Conservation (phyloP, 2,797 vertebrate species). For the Sphenodon punctatus region DNA sequence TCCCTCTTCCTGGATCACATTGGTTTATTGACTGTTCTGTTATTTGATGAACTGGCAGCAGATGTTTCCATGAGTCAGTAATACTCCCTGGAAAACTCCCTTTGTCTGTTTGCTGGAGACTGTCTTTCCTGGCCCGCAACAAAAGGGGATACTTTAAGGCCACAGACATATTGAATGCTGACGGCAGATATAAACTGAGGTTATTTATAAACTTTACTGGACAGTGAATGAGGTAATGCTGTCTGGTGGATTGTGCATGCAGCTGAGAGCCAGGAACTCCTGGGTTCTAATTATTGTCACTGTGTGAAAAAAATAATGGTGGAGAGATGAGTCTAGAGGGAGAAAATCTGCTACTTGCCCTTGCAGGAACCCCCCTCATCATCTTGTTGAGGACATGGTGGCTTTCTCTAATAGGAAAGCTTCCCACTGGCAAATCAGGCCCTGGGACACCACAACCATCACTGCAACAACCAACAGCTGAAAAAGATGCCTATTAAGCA, state of each 20-base stretch:
- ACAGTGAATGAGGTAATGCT: not conserved
- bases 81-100: not conserved
- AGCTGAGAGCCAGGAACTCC: not conserved
- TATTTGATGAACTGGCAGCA: not conserved
- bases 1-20: not conserved
- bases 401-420: no score
- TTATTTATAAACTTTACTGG: not conserved
- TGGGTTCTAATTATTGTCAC: not conserved
- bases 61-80: not conserved
- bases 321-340: not conserved
- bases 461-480: no score
- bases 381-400: no score
- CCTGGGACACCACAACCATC: no score
- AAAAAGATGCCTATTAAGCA: no score
- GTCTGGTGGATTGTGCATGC: fast-evolving
- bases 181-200: not conserved
- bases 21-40: not conserved
- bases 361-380: not conserved
- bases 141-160: slow-evolving; percentile 18
- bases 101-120: not conserved
- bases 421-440: no score
- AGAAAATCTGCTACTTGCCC: not conserved
- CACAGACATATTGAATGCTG: not conserved
- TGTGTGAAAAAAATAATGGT: not conserved
- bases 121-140: not conserved